A percentile compares a stretch with the other conserved stretches of the same genome.
These are phyloP conservation scores for Ceratothoa steindachneri DNA, from an alignment of 2,888 invertebrate species.

Conservation along the genomic window DNA sequence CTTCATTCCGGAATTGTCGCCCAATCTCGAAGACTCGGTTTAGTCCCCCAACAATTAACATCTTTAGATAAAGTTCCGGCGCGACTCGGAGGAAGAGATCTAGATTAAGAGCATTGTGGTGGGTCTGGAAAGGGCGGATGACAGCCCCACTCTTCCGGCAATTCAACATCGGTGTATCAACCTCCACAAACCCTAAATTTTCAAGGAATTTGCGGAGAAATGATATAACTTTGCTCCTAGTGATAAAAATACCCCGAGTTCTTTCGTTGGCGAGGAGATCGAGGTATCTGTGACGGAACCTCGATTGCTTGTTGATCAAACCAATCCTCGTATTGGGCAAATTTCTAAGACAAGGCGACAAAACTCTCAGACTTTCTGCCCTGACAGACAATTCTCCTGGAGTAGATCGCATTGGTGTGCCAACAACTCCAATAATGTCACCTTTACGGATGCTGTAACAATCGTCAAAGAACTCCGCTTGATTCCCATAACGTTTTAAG, in stretches of 20 bases:
- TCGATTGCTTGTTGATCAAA: slow-evolving; percentile 87
- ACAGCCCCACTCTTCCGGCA: slow-evolving; percentile 98
- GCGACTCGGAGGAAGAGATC: slow-evolving; percentile 96
- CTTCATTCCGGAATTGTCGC: slow-evolving; percentile 95
- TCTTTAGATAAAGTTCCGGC: slow-evolving; percentile 96
- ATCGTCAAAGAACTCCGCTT: slow-evolving; percentile 70
- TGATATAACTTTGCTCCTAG: slow-evolving; percentile 72
- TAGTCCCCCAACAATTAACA: slow-evolving; percentile 94
- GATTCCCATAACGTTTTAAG: slow-evolving; percentile 70
- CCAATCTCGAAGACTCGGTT: slow-evolving; percentile 90
- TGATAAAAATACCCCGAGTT: slow-evolving; percentile 82
- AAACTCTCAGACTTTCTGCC: slow-evolving; percentile 73
- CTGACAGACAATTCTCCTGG: slow-evolving; percentile 95
- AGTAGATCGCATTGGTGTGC: slow-evolving; percentile 85
- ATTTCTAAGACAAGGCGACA: slow-evolving; percentile 97
- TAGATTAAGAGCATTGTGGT: slow-evolving; percentile 98
- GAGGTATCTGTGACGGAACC: slow-evolving; percentile 89
- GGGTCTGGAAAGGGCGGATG: slow-evolving; percentile 97
- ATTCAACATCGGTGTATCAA: slow-evolving; percentile 99
- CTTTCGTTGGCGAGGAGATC: slow-evolving; percentile 92
- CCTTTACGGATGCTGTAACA: slow-evolving; percentile 82
- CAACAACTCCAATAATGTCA: slow-evolving; percentile 85
- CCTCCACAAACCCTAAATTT: slow-evolving; percentile 88
- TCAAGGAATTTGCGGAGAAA: slow-evolving; percentile 85
- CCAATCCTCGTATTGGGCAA: slow-evolving; percentile 95